These are phyloP conservation scores for Asobara japonica DNA, from an alignment of 1,140 invertebrate genomes.

Conservation along the genomic window DNA sequence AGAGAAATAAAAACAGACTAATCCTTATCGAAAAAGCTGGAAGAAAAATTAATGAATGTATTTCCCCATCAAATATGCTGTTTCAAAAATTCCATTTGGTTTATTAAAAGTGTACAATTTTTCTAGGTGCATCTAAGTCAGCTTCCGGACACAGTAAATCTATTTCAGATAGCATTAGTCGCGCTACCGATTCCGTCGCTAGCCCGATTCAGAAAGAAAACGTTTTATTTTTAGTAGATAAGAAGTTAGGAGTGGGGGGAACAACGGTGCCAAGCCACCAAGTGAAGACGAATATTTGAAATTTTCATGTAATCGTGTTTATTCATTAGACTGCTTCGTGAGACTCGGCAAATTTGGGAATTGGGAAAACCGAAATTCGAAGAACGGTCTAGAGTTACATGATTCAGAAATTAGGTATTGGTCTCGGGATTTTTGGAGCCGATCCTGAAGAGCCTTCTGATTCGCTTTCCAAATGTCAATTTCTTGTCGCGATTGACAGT, in stretches of 20 bases:
- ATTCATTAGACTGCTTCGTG: not conserved
- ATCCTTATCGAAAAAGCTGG: no score
- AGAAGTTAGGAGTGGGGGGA: not conserved
- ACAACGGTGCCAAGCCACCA: not conserved
- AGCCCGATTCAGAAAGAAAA: conserved; percentile 27
- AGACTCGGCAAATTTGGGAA: not conserved
- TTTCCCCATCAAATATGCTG: not conserved
- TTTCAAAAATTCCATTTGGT: not conserved
- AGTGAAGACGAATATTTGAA: not conserved
- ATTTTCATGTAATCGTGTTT: not conserved
- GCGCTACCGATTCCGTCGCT: not conserved
- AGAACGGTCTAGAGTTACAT: not conserved
- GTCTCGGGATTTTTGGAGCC: not conserved
- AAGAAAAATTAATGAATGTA: no score
- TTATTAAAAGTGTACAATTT: not conserved
- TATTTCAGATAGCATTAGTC: conserved; percentile 26
- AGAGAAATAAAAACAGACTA: no score
- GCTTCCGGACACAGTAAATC: conserved; percentile 12
- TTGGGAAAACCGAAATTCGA: not conserved
- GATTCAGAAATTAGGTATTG: no score
- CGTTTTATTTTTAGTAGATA: conserved; percentile 29
- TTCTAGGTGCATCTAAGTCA: not conserved
- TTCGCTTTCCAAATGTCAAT: not conserved
- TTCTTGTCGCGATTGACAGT: not conserved
- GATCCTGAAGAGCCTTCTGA: not conserved